Evolutionary conservation across 2,797 vertebrate species (phyloP).

Genomic region (Scomberomorus guttatus): DNA sequence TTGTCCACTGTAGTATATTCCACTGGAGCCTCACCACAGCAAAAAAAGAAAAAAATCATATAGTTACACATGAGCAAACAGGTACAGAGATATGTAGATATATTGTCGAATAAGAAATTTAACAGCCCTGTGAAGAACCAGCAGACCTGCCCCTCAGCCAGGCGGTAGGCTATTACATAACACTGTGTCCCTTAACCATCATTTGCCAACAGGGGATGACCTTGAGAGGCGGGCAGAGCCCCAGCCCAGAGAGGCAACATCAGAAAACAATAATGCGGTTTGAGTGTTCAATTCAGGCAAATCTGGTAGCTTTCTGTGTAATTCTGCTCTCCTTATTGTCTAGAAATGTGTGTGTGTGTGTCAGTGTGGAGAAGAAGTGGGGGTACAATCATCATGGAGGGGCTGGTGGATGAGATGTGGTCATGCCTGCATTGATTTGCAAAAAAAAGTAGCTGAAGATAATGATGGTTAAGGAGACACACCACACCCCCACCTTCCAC

Average conservation of each 20-base stretch:
- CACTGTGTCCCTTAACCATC: slow-evolving; percentile 68
- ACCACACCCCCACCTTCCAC: slow-evolving; percentile 31
- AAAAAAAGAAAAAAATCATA: background rate
- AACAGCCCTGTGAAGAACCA: slow-evolving; percentile 29
- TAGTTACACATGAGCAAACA: slow-evolving; percentile 24
- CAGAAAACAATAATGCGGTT: slow-evolving; percentile 11
- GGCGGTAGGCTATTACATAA: slow-evolving; percentile 74
- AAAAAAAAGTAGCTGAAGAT: slow-evolving; percentile 40
- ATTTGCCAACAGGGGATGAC: slow-evolving; percentile 81
- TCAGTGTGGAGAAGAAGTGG: background rate
- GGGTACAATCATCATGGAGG: background rate
- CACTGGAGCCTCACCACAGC: slow-evolving; percentile 22
- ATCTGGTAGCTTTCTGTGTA: slow-evolving; percentile 5
- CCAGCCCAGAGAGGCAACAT: slow-evolving; percentile 21
- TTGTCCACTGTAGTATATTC: slow-evolving; percentile 47
- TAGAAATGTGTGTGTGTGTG: slow-evolving; percentile 5
- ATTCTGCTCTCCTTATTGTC: slow-evolving; percentile 5
- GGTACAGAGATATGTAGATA: slow-evolving; percentile 23
- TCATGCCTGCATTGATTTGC: slow-evolving; percentile 38
- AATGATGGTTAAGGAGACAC: slow-evolving; percentile 48
- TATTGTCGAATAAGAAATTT: slow-evolving; percentile 19
- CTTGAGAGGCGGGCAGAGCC: slow-evolving; percentile 78
- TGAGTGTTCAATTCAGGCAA: slow-evolving; percentile 16
- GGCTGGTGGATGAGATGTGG: slow-evolving; percentile 28
- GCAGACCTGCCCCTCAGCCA: slow-evolving; percentile 46